phyloP scores from a whole-genome alignment of 2,113 vertebrate genomes.

The Lepus americanus region DNA sequence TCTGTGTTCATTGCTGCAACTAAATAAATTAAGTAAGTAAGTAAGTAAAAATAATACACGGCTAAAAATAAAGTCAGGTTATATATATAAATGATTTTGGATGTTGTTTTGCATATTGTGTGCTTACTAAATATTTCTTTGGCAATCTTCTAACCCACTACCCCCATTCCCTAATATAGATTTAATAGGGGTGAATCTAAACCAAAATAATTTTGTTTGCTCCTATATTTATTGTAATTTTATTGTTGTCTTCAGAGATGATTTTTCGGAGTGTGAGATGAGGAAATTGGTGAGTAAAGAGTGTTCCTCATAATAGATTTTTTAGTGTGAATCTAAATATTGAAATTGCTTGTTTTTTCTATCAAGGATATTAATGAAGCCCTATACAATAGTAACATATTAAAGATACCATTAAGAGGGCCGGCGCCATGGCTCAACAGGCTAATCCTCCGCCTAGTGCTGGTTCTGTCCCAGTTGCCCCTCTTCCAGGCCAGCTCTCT shows the following conservation, averaged over 20 bases:
- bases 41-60: too few relatives aligned
- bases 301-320: background rate
- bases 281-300: background rate
- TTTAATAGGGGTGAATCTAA: background rate
- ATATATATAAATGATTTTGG: background rate
- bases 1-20: too few relatives aligned
- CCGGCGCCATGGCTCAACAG: too few relatives aligned
- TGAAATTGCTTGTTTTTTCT: slow-evolving; percentile 86
- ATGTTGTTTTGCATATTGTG: background rate
- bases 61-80: slow-evolving; percentile 5
- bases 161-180: background rate
- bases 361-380: slow-evolving; percentile 54
- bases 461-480: too few relatives aligned
- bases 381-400: too few relatives aligned
- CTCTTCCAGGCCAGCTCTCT: too few relatives aligned
- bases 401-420: slow-evolving; percentile 71
- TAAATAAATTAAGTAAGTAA: too few relatives aligned
- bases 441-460: too few relatives aligned
- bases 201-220: slow-evolving; percentile 71
- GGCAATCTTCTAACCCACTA: background rate
- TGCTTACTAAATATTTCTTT: slow-evolving; percentile 43
- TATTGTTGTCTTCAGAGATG: background rate
- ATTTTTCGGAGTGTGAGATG: slow-evolving; percentile 11
- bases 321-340: slow-evolving; percentile 85
- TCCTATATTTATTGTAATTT: slow-evolving; percentile 60